A percentile compares a stretch with the other conserved stretches of the same genome.
Evolutionary conservation across 64 coral and sea anemone species (phyloP).

Genomic region (Pachyseris speciosa): DNA sequence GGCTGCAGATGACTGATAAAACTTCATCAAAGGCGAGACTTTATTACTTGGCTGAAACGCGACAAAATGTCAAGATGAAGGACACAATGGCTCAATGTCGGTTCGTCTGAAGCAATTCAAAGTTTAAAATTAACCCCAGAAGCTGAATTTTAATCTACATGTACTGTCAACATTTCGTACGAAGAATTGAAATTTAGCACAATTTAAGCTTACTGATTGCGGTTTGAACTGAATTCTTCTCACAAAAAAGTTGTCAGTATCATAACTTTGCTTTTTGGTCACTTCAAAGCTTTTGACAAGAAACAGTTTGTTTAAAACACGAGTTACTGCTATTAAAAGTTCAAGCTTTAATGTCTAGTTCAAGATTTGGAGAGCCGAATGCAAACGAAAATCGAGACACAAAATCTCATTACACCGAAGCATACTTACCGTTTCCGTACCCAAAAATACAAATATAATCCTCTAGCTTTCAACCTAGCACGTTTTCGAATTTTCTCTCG

Average conservation of each 20-base stretch:
- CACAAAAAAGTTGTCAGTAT: not conserved
- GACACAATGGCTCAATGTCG: not conserved
- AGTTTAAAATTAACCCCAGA: not conserved
- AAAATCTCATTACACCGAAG: not conserved
- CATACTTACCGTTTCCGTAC: not conserved
- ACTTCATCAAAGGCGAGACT: not conserved
- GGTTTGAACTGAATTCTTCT: not conserved
- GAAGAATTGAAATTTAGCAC: conserved; percentile 1
- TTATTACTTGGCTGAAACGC: not conserved
- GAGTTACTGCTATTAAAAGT: not conserved
- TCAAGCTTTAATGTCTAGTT: not conserved
- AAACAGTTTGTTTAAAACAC: not conserved
- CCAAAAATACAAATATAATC: conserved; percentile 1
- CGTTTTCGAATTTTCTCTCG: conserved; percentile 11
- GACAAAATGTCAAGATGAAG: not conserved
- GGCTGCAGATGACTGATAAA: not conserved
- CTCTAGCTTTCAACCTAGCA: not conserved
- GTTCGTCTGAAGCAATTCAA: not conserved
- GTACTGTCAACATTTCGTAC: not conserved
- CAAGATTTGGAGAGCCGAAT: not conserved
- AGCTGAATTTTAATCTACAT: not conserved
- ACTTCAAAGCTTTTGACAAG: not conserved
- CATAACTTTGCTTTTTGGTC: not conserved
- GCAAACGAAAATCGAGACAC: not conserved
- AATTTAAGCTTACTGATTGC: not conserved